Evolutionary conservation across 2,888 invertebrate species (phyloP).

Genomic region (Carterocephalus palaemon): DNA sequence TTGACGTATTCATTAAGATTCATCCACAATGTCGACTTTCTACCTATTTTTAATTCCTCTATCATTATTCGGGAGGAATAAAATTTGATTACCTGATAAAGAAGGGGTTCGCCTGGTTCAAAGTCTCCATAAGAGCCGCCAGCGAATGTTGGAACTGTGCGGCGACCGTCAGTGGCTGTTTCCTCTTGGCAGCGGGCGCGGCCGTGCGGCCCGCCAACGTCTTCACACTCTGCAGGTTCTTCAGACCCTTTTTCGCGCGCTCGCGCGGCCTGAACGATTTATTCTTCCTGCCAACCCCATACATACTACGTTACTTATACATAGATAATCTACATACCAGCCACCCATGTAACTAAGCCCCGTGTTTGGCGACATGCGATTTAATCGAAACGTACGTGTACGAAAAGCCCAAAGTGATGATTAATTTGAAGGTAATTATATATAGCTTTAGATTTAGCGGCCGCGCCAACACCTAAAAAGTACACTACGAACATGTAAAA

Average conservation of each 20-base stretch:
- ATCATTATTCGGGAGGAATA: background rate
- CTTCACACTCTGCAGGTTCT: constrained; percentile 94
- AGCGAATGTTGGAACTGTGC: constrained; percentile 97
- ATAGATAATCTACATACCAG: constrained; percentile 21
- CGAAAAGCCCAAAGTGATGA: constrained; percentile 19
- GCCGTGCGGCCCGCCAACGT: constrained; percentile 89
- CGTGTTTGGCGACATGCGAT: constrained; percentile 25
- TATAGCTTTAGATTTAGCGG: constrained; percentile 9
- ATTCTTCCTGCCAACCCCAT: constrained; percentile 85
- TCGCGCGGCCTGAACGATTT: constrained; percentile 94
- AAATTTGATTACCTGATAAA: constrained; percentile 64
- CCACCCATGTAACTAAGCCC: constrained; percentile 26
- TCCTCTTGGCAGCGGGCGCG: constrained; percentile 82
- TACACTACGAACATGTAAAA: constrained; percentile 2
- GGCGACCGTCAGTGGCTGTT: constrained; percentile 94
- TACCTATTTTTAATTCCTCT: too few species aligned
- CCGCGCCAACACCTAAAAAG: constrained; percentile 3
- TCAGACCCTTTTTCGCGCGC: constrained; percentile 90
- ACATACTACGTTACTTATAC: constrained; percentile 4
- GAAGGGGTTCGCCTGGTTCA: constrained; percentile 86
- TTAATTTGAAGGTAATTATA: constrained; percentile 12
- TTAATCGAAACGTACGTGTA: constrained; percentile 22
- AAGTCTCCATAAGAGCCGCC: constrained; percentile 93
- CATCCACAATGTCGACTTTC: too few species aligned
- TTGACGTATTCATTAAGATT: too few species aligned